Conservation (phyloP, 1,140 invertebrate genomes). For the Cylas formicarius region DNA sequence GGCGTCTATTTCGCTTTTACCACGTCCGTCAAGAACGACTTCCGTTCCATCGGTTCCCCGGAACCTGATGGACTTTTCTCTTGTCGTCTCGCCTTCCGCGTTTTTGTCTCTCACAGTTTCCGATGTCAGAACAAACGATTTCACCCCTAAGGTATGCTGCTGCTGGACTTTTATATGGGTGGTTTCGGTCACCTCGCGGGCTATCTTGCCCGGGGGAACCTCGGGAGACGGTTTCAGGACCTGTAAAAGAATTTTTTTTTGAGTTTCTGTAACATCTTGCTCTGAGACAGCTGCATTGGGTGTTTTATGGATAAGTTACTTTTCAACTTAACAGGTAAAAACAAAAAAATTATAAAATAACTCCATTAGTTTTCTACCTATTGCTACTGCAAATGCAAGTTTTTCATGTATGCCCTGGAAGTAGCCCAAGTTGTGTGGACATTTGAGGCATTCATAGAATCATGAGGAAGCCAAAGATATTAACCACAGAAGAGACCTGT, state of each 20-base stretch:
- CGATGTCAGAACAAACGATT: slow-evolving; percentile 48
- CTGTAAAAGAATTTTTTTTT: slow-evolving; percentile 3
- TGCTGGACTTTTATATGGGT: slow-evolving; percentile 50
- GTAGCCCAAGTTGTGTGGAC: no score
- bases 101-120: slow-evolving; percentile 44
- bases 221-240: slow-evolving; percentile 38
- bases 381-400: no score
- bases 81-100: slow-evolving; percentile 27
- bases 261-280: no score
- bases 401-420: no score
- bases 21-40: slow-evolving; percentile 10
- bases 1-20: slow-evolving; percentile 23
- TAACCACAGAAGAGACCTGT: no score
- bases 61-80: slow-evolving; percentile 24
- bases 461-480: no score
- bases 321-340: no score
- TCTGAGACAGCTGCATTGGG: no score
- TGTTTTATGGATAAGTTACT: no score
- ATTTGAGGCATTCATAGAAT: no score
- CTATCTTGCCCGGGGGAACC: slow-evolving; percentile 43
- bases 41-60: slow-evolving; percentile 17
- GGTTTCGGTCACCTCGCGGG: slow-evolving; percentile 50
- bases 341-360: no score
- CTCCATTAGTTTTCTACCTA: no score
- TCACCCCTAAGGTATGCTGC: slow-evolving; percentile 45